A percentile compares a stretch with the other conserved stretches of the same genome.
These are phyloP conservation scores for Labeo catla DNA, from an alignment of 2,113 vertebrate species.

Conservation along the genomic window DNA sequence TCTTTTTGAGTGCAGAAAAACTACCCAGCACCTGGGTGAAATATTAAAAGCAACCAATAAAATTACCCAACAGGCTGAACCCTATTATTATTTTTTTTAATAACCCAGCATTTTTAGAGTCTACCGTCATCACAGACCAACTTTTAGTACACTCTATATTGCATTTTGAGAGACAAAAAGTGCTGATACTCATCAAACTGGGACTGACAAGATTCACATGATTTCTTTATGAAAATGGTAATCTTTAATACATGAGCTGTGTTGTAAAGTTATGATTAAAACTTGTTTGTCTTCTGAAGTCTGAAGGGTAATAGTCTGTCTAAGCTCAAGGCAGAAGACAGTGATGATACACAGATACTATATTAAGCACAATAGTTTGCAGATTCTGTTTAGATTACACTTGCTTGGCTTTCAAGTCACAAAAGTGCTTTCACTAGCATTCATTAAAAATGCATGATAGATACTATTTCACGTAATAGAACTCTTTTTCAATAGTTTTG, in stretches of 20 bases:
- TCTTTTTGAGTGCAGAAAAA: too few species aligned
- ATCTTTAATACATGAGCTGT: background rate
- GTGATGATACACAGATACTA: background rate
- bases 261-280: background rate
- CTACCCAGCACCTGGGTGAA: too few species aligned
- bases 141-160: background rate
- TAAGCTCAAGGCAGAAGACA: background rate
- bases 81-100: too few species aligned
- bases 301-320: background rate
- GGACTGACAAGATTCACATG: background rate
- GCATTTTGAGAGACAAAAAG: background rate
- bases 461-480: slow-evolving; percentile 40
- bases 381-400: slow-evolving; percentile 8
- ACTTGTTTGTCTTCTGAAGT: background rate
- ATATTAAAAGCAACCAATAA: too few species aligned
- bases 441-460: slow-evolving; percentile 47
- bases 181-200: background rate
- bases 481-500: slow-evolving; percentile 30
- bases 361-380: slow-evolving; percentile 1
- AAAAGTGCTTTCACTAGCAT: slow-evolving; percentile 21
- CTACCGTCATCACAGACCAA: background rate
- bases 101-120: background rate
- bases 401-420: slow-evolving; percentile 39
- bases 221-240: background rate
- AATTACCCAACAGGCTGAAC: too few species aligned